Conservation (phyloP, 1,140 invertebrate genomes). For the Nomia melanderi region DNA sequence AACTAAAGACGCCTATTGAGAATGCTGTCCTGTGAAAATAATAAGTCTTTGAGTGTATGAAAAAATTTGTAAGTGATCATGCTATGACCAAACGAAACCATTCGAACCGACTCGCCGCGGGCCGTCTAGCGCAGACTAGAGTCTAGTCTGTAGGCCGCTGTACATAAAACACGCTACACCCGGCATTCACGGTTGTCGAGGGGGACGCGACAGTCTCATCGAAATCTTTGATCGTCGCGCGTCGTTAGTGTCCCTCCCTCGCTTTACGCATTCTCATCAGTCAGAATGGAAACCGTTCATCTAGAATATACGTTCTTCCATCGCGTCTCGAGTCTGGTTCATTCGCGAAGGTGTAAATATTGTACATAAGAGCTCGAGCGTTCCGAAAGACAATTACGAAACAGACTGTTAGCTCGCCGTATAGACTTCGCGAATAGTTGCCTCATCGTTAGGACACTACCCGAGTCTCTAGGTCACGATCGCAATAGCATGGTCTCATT, state of each 20-base stretch:
- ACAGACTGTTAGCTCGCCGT: slow-evolving; percentile 15
- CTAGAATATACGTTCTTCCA: background rate
- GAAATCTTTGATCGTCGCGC: background rate
- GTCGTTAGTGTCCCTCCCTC: background rate
- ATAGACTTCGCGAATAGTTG: slow-evolving; percentile 22
- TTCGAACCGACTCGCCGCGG: slow-evolving; percentile 19
- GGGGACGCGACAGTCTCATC: background rate
- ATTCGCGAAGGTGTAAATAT: slow-evolving; percentile 26
- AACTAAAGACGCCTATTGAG: slow-evolving; percentile 75
- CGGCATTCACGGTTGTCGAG: slow-evolving; percentile 13
- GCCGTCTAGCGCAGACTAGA: slow-evolving; percentile 51
- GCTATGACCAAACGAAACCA: slow-evolving; percentile 64
- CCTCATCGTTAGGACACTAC: slow-evolving; percentile 34
- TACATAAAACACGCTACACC: slow-evolving; percentile 58
- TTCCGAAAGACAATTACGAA: background rate
- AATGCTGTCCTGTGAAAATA: slow-evolving; percentile 75
- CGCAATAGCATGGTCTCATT: slow-evolving; percentile 77
- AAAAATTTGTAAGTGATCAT: slow-evolving; percentile 79
- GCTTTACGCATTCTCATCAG: background rate
- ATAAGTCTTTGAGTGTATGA: slow-evolving; percentile 66
- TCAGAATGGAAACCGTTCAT: background rate
- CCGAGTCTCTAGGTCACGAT: slow-evolving; percentile 43
- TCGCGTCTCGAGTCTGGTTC: background rate
- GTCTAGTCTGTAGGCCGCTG: slow-evolving; percentile 55
- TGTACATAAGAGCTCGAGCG: slow-evolving; percentile 8